These are phyloP conservation scores for Acronicta alni DNA, from an alignment of 2,888 invertebrate genomes.

Conservation along the genomic window DNA sequence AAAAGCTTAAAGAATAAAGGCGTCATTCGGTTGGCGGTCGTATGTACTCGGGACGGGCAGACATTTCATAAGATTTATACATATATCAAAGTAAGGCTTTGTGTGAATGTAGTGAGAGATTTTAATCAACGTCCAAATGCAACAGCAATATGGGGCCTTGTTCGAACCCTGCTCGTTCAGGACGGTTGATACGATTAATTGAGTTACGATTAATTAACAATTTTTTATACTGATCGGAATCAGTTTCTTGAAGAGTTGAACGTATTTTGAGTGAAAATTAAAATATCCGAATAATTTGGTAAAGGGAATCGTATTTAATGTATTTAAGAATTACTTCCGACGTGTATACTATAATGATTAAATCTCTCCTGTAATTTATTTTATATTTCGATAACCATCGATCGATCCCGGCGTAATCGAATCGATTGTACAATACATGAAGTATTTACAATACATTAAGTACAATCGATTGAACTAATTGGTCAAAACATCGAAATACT, in stretches of 20 bases:
- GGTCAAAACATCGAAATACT: constrained; percentile 27
- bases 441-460: too few relatives aligned
- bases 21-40: constrained; percentile 57
- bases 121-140: constrained; percentile 85
- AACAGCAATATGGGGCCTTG: constrained; percentile 55
- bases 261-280: constrained; percentile 50
- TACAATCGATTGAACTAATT: constrained; percentile 38
- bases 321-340: constrained; percentile 45
- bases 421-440: constrained; percentile 35
- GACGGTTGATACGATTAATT: constrained; percentile 70
- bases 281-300: constrained; percentile 40
- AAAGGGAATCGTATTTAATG: constrained; percentile 30
- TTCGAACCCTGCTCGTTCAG: constrained; percentile 70
- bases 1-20: constrained; percentile 58
- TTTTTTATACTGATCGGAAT: constrained; percentile 59
- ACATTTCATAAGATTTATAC: constrained; percentile 86
- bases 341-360: constrained; percentile 29
- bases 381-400: constrained; percentile 26
- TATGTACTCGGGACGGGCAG: constrained; percentile 74
- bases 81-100: constrained; percentile 87
- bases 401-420: too few relatives aligned
- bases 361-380: constrained; percentile 39
- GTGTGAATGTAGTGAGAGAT: constrained; percentile 87
- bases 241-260: constrained; percentile 46
- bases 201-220: constrained; percentile 71